phyloP scores from a whole-genome alignment of 2,888 invertebrate species.

The Choristoneura rosaceana region DNA sequence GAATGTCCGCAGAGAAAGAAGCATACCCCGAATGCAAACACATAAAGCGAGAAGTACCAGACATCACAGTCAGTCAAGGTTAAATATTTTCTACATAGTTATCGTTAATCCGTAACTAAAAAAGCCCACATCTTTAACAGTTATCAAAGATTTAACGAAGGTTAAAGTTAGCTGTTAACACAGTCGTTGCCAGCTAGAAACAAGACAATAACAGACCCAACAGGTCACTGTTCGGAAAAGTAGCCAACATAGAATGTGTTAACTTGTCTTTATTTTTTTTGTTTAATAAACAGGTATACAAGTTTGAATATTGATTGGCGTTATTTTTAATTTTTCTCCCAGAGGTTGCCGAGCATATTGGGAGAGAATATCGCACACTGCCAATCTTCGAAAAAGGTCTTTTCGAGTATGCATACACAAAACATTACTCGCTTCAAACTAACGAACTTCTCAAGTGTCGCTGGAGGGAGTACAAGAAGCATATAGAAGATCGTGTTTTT shows the following conservation, averaged over 20 bases:
- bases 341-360: slow-evolving; percentile 59
- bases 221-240: too few relatives aligned
- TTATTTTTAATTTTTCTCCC: slow-evolving; percentile 8
- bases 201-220: too few relatives aligned
- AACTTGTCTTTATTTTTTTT: too few relatives aligned
- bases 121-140: too few relatives aligned
- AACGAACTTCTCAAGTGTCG: slow-evolving; percentile 59
- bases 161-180: too few relatives aligned
- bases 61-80: slow-evolving; percentile 50
- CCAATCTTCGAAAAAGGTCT: slow-evolving; percentile 64
- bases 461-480: slow-evolving; percentile 53
- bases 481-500: slow-evolving; percentile 47
- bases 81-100: neutral
- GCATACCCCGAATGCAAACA: slow-evolving; percentile 47
- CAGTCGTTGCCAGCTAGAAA: too few relatives aligned
- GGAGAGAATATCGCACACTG: slow-evolving; percentile 56
- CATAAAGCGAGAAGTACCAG: slow-evolving; percentile 46
- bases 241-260: too few relatives aligned
- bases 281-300: neutral
- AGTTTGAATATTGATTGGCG: too few relatives aligned
- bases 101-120: too few relatives aligned
- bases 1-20: slow-evolving; percentile 44
- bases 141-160: too few relatives aligned
- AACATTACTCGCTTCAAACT: slow-evolving; percentile 58
- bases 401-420: slow-evolving; percentile 54